These are phyloP conservation scores for Dendrophyllia cribrosa DNA, from an alignment of 64 coral and sea anemone genomes.

Conservation along the genomic window DNA sequence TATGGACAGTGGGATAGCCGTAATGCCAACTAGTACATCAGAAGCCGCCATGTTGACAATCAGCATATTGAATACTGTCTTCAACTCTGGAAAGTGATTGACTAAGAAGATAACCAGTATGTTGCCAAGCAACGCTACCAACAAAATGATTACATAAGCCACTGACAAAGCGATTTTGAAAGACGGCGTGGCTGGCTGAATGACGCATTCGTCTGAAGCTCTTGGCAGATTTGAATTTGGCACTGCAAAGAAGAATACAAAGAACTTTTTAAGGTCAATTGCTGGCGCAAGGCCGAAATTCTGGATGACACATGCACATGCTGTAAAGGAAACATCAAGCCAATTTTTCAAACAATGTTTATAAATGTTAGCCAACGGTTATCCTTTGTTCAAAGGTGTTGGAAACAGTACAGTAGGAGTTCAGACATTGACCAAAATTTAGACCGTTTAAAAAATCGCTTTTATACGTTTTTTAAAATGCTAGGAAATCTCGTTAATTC, in stretches of 20 bases:
- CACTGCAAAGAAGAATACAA: neutral
- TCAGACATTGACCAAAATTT: too few relatives aligned
- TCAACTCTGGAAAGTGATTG: neutral
- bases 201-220: neutral
- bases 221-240: neutral
- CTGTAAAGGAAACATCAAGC: too few relatives aligned
- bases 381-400: too few relatives aligned
- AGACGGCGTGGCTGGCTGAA: conserved; percentile 6
- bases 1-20: conserved; percentile 33
- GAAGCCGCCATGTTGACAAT: conserved; percentile 71
- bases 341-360: too few relatives aligned
- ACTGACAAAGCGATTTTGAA: conserved; percentile 3
- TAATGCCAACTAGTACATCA: conserved; percentile 25
- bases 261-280: neutral
- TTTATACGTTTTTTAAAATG: too few relatives aligned
- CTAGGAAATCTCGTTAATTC: too few relatives aligned
- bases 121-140: conserved; percentile 33
- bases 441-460: too few relatives aligned
- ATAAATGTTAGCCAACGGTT: too few relatives aligned
- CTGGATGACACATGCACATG: too few relatives aligned
- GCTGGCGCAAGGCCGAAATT: too few relatives aligned
- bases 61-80: conserved; percentile 33
- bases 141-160: conserved; percentile 19
- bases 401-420: too few relatives aligned
- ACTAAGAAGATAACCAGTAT: conserved; percentile 36